Evolutionary conservation across 2,113 vertebrate species (phyloP), one percentile per base, ranked within the genome.

Genomic region (Steatornis caripensis): DNA sequence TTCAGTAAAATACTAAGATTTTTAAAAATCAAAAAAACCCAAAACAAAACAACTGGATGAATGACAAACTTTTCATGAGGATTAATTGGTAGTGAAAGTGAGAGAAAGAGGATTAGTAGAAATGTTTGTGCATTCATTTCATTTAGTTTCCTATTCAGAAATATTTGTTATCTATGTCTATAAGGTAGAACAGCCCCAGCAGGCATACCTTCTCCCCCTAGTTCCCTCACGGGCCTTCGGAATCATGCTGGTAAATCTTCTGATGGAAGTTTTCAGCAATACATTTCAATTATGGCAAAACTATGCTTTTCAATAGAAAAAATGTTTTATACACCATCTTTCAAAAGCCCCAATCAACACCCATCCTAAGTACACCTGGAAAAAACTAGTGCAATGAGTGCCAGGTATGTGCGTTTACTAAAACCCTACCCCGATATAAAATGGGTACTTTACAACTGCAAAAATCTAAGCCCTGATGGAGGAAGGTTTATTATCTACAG

Each of bases 401-500:
- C 34, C 32, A 68, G 60, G 20, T 62, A 45, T 57, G 24, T 78
- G 57, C 84, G 68, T 87, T 96, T 90, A 84, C 60, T 84, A 85
- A 89, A 92, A 68, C 26, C 34, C 39, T 70, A 45, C 80, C 60
- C 92, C 55, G 55, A 1, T 89, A 81, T 79, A 72, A 95, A 94
- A 81, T 68, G 72, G 22, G 30, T 89, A 45, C 82, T 95, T 95
- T 60, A 82, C 46, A 95, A 46, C 60, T 84, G 60, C 21, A 64
- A 74, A 94, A 93, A 79, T 78, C 74, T 89, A 53, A 92, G 27
- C 61, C 53, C 49, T 85, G 61, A 26, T 82, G 76, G 69, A 66
- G 84, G 41, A 64, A 91, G 90, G 69, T 87, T 95, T 95, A 92
- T 96, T 96, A 90, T 97, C 92, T 82, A 21, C 37, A 61, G 69